These are phyloP conservation scores for Lithophane leautieri DNA, from an alignment of 2,888 invertebrate species.

Conservation along the genomic window DNA sequence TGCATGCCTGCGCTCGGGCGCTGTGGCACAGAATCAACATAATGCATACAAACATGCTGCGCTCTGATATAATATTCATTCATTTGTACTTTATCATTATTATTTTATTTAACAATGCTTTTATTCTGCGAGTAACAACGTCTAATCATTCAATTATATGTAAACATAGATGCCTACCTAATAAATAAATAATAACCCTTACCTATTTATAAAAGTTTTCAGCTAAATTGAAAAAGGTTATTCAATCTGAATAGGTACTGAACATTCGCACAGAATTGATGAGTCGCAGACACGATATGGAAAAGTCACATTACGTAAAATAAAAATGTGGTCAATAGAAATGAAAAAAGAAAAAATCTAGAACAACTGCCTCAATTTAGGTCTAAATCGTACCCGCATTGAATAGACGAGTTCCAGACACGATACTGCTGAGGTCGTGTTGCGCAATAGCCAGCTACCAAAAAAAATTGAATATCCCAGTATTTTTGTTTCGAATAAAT, in stretches of 20 bases:
- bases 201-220: not conserved
- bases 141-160: not conserved
- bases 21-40: conserved; percentile 13
- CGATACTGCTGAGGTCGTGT: conserved; percentile 34
- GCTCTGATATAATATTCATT: not conserved
- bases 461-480: too few relatives aligned
- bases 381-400: conserved; percentile 18
- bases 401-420: conserved; percentile 49
- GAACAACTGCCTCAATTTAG: conserved; percentile 37
- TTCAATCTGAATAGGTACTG: conserved; percentile 1
- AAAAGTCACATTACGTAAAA: conserved; percentile 7
- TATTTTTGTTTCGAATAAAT: conserved; percentile 7
- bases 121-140: not conserved
- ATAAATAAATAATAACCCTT: not conserved
- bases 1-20: conserved; percentile 7
- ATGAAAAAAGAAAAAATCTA: conserved; percentile 41
- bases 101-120: too few relatives aligned
- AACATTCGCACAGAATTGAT: conserved; percentile 29
- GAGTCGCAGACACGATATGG: conserved; percentile 43
- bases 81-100: not conserved
- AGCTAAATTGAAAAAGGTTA: conserved; percentile 15
- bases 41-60: not conserved
- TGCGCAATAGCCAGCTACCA: conserved; percentile 26
- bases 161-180: not conserved
- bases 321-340: conserved; percentile 38